phyloP scores from a whole-genome alignment of 2,113 vertebrate genomes.

The Oreochromis aureus region DNA sequence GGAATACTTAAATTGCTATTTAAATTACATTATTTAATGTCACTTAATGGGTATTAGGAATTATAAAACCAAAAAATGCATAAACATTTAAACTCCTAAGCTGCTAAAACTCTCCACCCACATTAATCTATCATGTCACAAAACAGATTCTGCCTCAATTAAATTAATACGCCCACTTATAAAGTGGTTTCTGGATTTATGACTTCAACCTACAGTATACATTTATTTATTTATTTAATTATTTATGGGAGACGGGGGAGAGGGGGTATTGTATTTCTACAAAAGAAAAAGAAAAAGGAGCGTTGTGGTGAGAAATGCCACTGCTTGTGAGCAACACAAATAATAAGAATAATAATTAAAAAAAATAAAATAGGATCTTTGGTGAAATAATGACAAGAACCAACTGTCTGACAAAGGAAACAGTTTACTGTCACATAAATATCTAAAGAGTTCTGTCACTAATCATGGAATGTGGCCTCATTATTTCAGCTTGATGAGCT shows the following conservation, averaged over 20 bases:
- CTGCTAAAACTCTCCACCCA: constrained; percentile 29
- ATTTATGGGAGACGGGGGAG: neutral
- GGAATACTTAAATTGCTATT: constrained; percentile 1
- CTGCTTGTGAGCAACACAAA: neutral
- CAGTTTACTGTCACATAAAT: constrained; percentile 43
- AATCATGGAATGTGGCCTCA: constrained; percentile 63
- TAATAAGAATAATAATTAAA: neutral
- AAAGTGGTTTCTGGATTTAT: neutral
- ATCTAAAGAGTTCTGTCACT: constrained; percentile 49
- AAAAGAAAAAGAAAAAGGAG: neutral
- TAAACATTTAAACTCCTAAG: constrained; percentile 40
- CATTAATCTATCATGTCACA: constrained; percentile 31
- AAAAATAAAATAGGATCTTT: neutral
- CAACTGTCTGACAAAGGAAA: neutral
- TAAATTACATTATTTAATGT: constrained; percentile 38
- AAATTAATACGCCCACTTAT: constrained; percentile 37
- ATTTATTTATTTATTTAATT: neutral
- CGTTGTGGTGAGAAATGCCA: neutral
- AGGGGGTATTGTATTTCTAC: neutral
- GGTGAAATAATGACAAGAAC: neutral
- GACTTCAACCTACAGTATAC: neutral
- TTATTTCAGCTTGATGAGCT: constrained; percentile 71
- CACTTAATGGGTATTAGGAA: constrained; percentile 26
- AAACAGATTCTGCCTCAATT: constrained; percentile 33
- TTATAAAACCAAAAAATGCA: constrained; percentile 23